These are phyloP conservation scores for Drosophila fungiperda DNA, from an alignment of 2,888 invertebrate species.

Conservation along the genomic window DNA sequence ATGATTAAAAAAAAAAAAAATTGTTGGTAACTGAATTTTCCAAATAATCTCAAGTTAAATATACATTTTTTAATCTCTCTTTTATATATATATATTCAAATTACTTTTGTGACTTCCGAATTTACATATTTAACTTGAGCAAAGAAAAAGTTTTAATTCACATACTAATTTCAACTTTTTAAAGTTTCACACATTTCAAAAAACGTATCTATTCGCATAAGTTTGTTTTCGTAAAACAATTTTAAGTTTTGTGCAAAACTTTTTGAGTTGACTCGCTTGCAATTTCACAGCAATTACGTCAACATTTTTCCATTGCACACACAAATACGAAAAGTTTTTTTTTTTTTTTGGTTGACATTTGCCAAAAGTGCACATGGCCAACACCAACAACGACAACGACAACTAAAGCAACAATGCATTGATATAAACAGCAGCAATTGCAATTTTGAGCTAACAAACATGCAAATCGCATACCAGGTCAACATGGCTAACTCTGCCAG, in stretches of 20 bases:
- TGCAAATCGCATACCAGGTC: slow-evolving; percentile 81
- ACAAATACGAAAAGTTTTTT: slow-evolving; percentile 63
- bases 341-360: slow-evolving; percentile 65
- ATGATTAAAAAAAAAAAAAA: neutral
- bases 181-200: slow-evolving; percentile 19
- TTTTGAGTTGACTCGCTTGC: slow-evolving; percentile 32
- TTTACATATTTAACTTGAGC: neutral
- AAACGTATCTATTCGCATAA: slow-evolving; percentile 9
- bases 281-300: slow-evolving; percentile 76
- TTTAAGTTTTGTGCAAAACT: slow-evolving; percentile 19
- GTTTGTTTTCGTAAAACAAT: slow-evolving; percentile 8
- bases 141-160: slow-evolving; percentile 4
- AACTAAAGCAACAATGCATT: slow-evolving; percentile 20
- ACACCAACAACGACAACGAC: slow-evolving; percentile 15
- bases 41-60: neutral
- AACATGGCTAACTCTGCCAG: slow-evolving; percentile 43
- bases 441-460: slow-evolving; percentile 69
- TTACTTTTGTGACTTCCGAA: neutral
- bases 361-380: slow-evolving; percentile 57
- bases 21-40: neutral
- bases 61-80: neutral
- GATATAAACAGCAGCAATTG: slow-evolving; percentile 49
- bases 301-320: slow-evolving; percentile 52
- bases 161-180: slow-evolving; percentile 9
- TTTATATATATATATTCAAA: neutral